Base-by-base conservation (phyloP, 2,888 invertebrate genomes). In the Himalopsyche kuldschensis region DNA sequence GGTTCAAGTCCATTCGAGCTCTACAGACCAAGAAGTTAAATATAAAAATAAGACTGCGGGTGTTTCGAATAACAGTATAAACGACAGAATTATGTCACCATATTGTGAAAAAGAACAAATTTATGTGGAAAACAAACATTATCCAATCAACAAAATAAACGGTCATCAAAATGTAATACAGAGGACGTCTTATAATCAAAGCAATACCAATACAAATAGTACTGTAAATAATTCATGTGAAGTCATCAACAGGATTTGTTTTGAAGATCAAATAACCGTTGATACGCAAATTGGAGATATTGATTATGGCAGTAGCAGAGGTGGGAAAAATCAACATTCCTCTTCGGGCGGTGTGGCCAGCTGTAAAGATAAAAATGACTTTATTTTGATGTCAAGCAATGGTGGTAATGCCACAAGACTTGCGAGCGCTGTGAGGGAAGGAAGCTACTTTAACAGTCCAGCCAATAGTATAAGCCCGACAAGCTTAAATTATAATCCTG, bases 401-500 rank as follows among this genome's bases (percentile, higher is more conserved):
- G 20, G 46, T 20, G n/a, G 78, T 5, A 46, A 46, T 3, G 6
- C 55, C 24, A 32, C 75, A 0, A 76, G 63, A 46, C 69, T 41
- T 4, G 48, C 69, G 5, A 69, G 69, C 11, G 69, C 69, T 10
- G 69, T 69, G 30, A 69, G 84, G 17, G 84, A 85, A 5, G 84
- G 82, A 1, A 84, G 85, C 31, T 84, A 86, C 32, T 85, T 84
- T 75, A 87, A 84, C 47, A 87, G 87, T 80, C 87, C 87, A 0
- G 84, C 85, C 30, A 86, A 85, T 55, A 85, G 86, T 46, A 78
- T 84, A 27, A 85, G 86, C 79, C 86, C 86, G 0, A 86, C 86
- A 3, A 86, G 84, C 75, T 69, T 85, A 77, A 84, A 84, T 77
- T 85, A 85, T 35, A 83, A 76, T 55, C 15, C 69, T 41, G 86